Evolutionary conservation across 2,888 invertebrate species (phyloP).

Genomic region (Pandemis heparana): DNA sequence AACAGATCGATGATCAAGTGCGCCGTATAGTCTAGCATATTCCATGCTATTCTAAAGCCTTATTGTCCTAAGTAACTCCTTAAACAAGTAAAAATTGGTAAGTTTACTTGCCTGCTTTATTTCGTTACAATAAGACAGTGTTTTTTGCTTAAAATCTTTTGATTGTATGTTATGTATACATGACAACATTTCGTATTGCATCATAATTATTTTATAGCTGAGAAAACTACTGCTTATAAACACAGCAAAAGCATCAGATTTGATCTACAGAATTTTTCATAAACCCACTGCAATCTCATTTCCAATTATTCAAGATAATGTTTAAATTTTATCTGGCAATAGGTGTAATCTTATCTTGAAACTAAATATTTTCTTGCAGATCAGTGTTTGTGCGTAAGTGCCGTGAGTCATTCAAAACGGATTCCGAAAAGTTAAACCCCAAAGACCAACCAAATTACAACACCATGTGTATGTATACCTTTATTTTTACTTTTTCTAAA

Average conservation of each 20-base stretch:
- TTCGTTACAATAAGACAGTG: background rate
- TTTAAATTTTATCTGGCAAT: slow-evolving; percentile 1
- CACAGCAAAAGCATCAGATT: too few relatives aligned
- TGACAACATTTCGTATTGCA: slow-evolving; percentile 27
- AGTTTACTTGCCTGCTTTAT: background rate
- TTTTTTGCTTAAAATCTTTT: slow-evolving; percentile 1
- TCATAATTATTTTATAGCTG: slow-evolving; percentile 14
- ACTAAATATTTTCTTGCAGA: slow-evolving; percentile 56
- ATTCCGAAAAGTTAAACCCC: slow-evolving; percentile 70
- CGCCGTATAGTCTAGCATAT: slow-evolving; percentile 54
- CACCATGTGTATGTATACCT: slow-evolving; percentile 82
- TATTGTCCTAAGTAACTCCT: slow-evolving; percentile 32
- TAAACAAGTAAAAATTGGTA: background rate
- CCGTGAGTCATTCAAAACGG: slow-evolving; percentile 68
- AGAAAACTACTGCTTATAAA: background rate
- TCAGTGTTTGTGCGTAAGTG: slow-evolving; percentile 57
- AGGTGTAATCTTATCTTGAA: slow-evolving; percentile 24
- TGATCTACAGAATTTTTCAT: background rate
- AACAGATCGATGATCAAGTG: slow-evolving; percentile 67
- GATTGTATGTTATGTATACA: background rate
- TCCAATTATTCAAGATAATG: background rate
- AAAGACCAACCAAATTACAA: slow-evolving; percentile 78
- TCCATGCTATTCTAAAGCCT: slow-evolving; percentile 47
- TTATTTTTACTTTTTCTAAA: slow-evolving; percentile 47
- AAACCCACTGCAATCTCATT: background rate